phyloP scores from a whole-genome alignment of 2,797 vertebrate genomes.

The Brachyalestes nurse region DNA sequence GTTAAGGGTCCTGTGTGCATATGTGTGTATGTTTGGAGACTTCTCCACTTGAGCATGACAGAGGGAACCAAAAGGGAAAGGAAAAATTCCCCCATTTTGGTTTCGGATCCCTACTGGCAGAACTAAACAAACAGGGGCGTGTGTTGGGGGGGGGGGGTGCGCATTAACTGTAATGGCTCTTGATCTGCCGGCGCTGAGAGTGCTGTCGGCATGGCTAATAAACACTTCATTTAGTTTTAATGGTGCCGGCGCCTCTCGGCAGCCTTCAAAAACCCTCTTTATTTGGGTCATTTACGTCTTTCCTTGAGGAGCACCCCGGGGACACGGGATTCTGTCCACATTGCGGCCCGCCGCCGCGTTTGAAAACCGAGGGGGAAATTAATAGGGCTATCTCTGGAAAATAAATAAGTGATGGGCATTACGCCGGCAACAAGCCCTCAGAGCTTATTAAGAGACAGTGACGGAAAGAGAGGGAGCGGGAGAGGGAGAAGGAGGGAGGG shows the following conservation, averaged over 20 bases:
- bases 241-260: conserved; percentile 78
- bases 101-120: conserved; percentile 70
- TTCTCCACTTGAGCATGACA: conserved; percentile 2
- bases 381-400: conserved; percentile 86
- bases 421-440: conserved; percentile 79
- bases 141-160: conserved; percentile 70
- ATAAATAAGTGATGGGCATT: conserved; percentile 86
- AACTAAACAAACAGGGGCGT: conserved; percentile 76
- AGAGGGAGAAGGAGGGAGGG: conserved; percentile 63
- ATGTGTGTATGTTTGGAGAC: too few relatives aligned
- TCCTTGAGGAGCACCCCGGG: conserved; percentile 81
- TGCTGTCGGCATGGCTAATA: conserved; percentile 84
- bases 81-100: conserved; percentile 66
- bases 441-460: conserved; percentile 78
- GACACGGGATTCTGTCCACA: conserved; percentile 79
- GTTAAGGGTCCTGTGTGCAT: too few relatives aligned
- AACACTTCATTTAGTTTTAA: conserved; percentile 89
- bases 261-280: conserved; percentile 86
- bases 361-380: conserved; percentile 80
- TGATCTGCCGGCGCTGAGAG: conserved; percentile 82
- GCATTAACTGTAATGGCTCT: conserved; percentile 84
- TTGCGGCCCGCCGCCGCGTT: conserved; percentile 73
- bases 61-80: conserved; percentile 60
- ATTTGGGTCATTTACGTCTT: conserved; percentile 88
- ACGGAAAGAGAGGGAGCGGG: conserved; percentile 64